A percentile compares a stretch with the other conserved stretches of the same genome.
Evolutionary conservation across 2,797 vertebrate genomes (phyloP).

Genomic region (Rallus crepitans): DNA sequence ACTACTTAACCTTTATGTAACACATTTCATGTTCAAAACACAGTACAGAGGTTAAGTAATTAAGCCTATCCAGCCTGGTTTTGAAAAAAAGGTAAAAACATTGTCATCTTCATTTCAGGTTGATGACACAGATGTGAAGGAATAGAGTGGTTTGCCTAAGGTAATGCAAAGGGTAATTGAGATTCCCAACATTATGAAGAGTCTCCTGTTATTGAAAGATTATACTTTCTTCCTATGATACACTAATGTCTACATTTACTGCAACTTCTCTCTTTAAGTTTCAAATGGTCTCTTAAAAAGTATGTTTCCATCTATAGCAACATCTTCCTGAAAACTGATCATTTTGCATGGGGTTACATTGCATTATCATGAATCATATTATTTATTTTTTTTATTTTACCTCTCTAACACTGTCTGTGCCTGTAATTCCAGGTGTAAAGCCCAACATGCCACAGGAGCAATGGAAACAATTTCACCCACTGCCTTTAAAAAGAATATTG

Average conservation of each 20-base stretch:
- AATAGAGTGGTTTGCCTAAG: neutral
- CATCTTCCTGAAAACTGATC: neutral
- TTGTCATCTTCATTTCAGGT: neutral
- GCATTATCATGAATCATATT: neutral
- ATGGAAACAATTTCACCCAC: neutral
- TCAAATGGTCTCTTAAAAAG: neutral
- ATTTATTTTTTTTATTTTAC: fast-evolving
- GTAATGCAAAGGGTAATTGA: neutral
- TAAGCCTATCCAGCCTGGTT: neutral
- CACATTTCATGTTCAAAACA: neutral
- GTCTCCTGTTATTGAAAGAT: neutral
- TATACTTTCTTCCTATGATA: neutral
- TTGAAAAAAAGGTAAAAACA: neutral
- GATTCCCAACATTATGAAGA: neutral
- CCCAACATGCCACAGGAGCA: neutral
- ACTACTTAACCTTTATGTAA: neutral
- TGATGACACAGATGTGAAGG: neutral
- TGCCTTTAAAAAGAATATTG: neutral
- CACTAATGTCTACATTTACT: neutral
- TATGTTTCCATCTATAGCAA: neutral
- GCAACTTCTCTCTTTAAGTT: neutral
- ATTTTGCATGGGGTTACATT: neutral
- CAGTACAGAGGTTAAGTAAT: neutral
- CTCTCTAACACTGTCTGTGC: neutral
- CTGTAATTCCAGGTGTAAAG: neutral